These are phyloP conservation scores for Sarcoramphus papa DNA, from an alignment of 2,797 vertebrate genomes.

Conservation along the genomic window DNA sequence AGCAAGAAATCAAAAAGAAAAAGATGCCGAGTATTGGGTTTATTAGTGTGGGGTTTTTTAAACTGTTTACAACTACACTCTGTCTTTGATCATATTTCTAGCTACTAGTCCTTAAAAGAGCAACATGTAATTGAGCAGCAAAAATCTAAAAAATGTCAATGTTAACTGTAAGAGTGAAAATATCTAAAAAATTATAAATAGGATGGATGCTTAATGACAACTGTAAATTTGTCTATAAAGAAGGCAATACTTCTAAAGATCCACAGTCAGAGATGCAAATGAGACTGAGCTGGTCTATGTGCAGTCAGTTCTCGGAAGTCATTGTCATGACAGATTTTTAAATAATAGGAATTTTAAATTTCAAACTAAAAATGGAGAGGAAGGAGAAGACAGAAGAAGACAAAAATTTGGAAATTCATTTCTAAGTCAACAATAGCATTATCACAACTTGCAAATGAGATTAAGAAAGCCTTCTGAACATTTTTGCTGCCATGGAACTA, in stretches of 20 bases:
- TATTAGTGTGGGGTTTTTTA: not conserved
- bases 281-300: not conserved
- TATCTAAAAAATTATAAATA: not conserved
- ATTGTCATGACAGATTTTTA: not conserved
- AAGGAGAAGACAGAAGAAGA: not conserved
- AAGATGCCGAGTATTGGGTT: not conserved
- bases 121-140: not conserved
- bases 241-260: not conserved
- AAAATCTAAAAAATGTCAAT: not conserved
- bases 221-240: not conserved
- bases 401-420: not conserved
- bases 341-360: not conserved
- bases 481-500: constrained; percentile 21
- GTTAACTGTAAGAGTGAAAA: not conserved
- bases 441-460: constrained; percentile 25
- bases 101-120: not conserved
- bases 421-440: not conserved
- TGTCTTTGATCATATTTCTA: not conserved
- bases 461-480: constrained; percentile 36
- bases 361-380: not conserved
- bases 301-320: not conserved
- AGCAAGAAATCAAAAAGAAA: not conserved
- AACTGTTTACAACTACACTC: not conserved
- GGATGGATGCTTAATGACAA: not conserved
- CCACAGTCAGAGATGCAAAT: not conserved